Base-by-base conservation (phyloP, 2,888 invertebrate genomes). In the Apamea anceps region DNA sequence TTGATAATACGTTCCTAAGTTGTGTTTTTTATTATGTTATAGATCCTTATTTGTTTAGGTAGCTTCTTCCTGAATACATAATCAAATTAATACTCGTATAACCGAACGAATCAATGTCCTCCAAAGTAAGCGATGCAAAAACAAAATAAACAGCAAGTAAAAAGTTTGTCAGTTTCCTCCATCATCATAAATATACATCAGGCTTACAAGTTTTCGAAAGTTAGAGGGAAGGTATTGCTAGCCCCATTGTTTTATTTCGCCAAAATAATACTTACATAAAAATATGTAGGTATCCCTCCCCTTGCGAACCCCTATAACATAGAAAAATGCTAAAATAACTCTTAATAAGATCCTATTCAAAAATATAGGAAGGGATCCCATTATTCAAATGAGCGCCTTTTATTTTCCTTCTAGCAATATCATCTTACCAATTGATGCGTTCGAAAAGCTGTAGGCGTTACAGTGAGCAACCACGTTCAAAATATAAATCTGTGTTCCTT, bases 351-450 rank as follows among this genome's bases (percentile, higher is more conserved):
- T 72, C 75, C 81, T 75, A 77, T 86, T 82, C 81, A 71, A 77
- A 85, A 85, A 84, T 81, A 68, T 87, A 79, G 73, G 77, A 74
- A 84, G 70, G 79, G 76, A 81, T 87, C 72, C 80, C 79, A 87
- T 85, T 89, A 89, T 89, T 89, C 84, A 88, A 89, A 90, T 90
- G 85, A 85, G 85, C 87, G 88, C 90, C 89, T 89, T 80, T 87
- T 79, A 85, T 81, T 90, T 89, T 89, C 70, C 74, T 76, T 71
- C 88, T 80, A 87, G 88, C 87, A 87, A 89, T 88, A 83, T 85
- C 73, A 80, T 79, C 54, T 79, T 80, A 84, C 79, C 65, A 85
- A 77, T 82, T 66, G 72, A 65, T 74, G 63, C 65, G 76, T 72
- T 87, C 65, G 21, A 78, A 80, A 76, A 80, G 67, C 77, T 67